Base-by-base conservation (phyloP, 2,888 invertebrate genomes). In the Xestia sexstrigata region DNA sequence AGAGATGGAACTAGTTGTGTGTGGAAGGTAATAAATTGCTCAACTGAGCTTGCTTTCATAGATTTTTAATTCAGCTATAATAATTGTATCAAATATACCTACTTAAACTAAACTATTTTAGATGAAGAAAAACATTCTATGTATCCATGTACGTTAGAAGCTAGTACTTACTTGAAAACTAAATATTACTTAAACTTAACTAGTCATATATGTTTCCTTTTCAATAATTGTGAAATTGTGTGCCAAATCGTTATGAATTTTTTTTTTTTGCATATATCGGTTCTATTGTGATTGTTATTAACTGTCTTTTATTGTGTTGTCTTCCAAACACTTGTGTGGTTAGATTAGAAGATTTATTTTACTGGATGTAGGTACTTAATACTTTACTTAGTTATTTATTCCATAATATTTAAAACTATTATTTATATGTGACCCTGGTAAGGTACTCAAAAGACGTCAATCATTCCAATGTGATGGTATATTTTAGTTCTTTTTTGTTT, bases 1-100 rank as follows among this genome's bases (percentile, higher is more conserved):
- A 84, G 58, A 92, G 92, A 90, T 91, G 90, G 89, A 90, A 87
- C 74, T 90, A 89, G 85, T 83, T 72, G 87, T 47, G 39, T 1
- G 66, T 86, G 13, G 17, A 69, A 58, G 20, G 17, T 47, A 45
- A n/a, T n/a, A n/a, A n/a, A 73, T 66, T 60, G 62, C 62, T 70
- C 76, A 62, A 52, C n/a, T 65, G 68, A 71, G 73, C 58, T 72
- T n/a, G 35, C 55, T 39, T 39, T 47, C 67, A 35, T 35, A 52
- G 58, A 42, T 26, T 60, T 66, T 71, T 26, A 52, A 58, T 72
- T 65, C 60, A 71, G 26, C 63, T 76, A 30, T 65, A 68, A 26
- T 62, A 52, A 52, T 73, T 42, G 3, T 35, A 17, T 52, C 20
- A 67, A 63, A 49, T 62, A 74, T 76, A 78, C 35, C 35, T 35